Evolutionary conservation across 2,797 vertebrate species (phyloP), one percentile per base, ranked within the genome.

Genomic region (Xyrichtys novacula): DNA sequence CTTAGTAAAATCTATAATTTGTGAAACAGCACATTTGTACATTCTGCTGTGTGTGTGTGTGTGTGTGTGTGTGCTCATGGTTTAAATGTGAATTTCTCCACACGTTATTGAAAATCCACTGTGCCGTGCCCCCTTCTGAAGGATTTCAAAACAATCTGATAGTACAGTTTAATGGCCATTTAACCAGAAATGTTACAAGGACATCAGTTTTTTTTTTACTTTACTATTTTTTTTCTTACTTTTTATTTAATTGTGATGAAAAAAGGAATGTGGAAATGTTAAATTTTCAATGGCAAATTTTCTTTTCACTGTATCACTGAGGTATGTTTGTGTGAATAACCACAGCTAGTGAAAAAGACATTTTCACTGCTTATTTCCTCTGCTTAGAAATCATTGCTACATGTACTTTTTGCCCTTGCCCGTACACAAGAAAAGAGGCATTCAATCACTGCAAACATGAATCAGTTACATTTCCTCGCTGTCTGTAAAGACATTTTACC

Each of bases 401-500:
- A 52, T 7, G 28, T 22, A 66, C 31, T 49, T 31, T 68, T 42
- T 54, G 34, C 56, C 65, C 72, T 74, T 31, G 28, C 52, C 31
- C 57, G 52, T 56, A 63, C 66, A 52, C 7, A 6, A 78, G 65
- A 66, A 62, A 65, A 78, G 83, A 65, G 66, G 63, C 66, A 65
- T 75, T 76, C 50, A 80, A 61, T 80, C 56, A 58, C 64, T 60
- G 67, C 60, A 78, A 74, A 83, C 74, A 80, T 85, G 56, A 85
- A 68, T 84, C 64, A 57, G 54, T 72, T 78, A 65, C 58, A 78
- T 63, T 68, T 84, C 71, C 70, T 56, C 54, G 55, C 66, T 47
- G 48, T 71, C 76, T 84, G 61, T 86, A 66, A 71, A 71, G 77
- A 77, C 48, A 28, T 81, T 71, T 82, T 77, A 80, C 86, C 83